phyloP scores from a whole-genome alignment of 2,888 invertebrate genomes.

The Deilephila porcellus region DNA sequence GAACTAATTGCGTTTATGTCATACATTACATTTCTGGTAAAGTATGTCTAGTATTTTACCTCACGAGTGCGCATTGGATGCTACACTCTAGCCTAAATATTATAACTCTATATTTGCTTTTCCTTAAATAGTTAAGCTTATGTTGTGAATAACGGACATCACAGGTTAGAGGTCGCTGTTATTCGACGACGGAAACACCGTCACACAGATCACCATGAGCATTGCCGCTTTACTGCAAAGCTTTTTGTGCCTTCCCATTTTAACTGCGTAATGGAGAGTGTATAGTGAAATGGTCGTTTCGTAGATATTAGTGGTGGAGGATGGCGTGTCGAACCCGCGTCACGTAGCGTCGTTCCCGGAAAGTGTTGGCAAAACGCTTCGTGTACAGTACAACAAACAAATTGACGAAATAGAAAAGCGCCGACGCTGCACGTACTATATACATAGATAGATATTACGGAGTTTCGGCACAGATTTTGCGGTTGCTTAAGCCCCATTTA shows the following conservation, averaged over 20 bases:
- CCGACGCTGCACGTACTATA: background rate
- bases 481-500: no score
- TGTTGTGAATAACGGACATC: background rate
- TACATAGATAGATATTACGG: background rate
- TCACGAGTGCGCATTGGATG: background rate
- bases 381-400: conserved; percentile 40
- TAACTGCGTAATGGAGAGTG: conserved; percentile 30
- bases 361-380: conserved; percentile 53
- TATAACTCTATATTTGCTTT: background rate
- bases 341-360: conserved; percentile 61
- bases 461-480: background rate
- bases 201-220: background rate
- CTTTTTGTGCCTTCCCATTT: background rate
- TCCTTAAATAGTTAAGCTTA: background rate
- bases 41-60: background rate
- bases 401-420: conserved; percentile 38
- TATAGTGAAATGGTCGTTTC: conserved; percentile 37
- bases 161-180: background rate
- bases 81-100: background rate
- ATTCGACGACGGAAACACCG: background rate
- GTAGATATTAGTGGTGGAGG: conserved; percentile 37
- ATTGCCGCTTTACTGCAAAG: no score
- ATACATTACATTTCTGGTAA: background rate
- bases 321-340: conserved; percentile 55
- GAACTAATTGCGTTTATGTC: background rate